Conservation (phyloP, 2,113 vertebrate genomes). For the Hippocampus barbouri region DNA sequence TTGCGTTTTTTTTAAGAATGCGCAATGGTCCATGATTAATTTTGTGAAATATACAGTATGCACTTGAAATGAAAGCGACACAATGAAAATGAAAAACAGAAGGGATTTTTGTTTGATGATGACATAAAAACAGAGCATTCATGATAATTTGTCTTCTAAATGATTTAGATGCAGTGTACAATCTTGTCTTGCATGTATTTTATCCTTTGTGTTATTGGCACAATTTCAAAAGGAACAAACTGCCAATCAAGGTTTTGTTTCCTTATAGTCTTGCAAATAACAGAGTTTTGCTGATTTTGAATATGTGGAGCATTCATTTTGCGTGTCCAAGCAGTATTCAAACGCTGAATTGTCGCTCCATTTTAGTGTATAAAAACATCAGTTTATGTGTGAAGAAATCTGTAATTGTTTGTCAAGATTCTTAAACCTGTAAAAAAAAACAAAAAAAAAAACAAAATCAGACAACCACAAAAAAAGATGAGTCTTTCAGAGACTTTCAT, state of each 20-base stretch:
- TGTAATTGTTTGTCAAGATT: neutral
- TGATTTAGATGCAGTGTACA: constrained; percentile 27
- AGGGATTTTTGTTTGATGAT: neutral
- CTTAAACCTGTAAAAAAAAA: neutral
- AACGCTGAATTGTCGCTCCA: neutral
- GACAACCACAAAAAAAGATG: neutral
- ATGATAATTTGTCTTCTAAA: constrained; percentile 25
- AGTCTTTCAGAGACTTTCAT: constrained; percentile 9
- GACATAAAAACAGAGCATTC: neutral
- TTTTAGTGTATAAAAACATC: neutral
- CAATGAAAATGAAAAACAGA: constrained; percentile 11
- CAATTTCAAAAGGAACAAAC: constrained; percentile 26
- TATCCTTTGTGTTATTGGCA: constrained; percentile 23
- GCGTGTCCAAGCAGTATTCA: neutral
- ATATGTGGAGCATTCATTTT: constrained; percentile 23
- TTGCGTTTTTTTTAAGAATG: neutral
- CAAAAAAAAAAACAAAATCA: neutral
- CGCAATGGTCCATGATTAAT: neutral
- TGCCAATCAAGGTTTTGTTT: constrained; percentile 19
- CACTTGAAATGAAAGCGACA: neutral
- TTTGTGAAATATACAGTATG: neutral
- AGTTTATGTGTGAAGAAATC: neutral
- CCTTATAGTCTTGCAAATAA: constrained; percentile 14
- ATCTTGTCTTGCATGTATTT: constrained; percentile 22
- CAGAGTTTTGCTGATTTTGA: constrained; percentile 16